These are phyloP conservation scores for Callospermophilus lateralis DNA, from an alignment of 2,113 vertebrate genomes.

Conservation along the genomic window DNA sequence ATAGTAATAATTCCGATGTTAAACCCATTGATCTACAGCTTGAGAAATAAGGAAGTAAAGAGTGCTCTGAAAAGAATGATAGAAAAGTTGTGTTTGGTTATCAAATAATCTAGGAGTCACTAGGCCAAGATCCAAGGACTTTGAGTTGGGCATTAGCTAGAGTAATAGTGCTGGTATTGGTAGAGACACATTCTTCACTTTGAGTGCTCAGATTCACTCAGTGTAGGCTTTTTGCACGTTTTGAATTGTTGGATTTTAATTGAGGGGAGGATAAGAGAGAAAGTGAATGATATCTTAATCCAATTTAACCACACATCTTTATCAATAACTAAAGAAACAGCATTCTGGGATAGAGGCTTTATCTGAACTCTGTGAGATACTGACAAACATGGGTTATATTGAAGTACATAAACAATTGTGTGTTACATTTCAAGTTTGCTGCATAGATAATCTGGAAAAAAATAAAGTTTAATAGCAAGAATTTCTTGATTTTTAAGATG, in stretches of 20 bases:
- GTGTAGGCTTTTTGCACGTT: fast-evolving
- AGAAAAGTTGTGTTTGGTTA: conserved; percentile 17
- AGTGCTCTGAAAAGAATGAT: conserved; percentile 38
- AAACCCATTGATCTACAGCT: conserved; percentile 66
- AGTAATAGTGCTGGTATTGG: background rate
- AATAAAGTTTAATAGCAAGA: background rate
- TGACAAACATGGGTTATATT: background rate
- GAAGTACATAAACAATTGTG: background rate
- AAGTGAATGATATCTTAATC: background rate
- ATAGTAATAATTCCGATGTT: conserved; percentile 70
- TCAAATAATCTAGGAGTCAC: background rate
- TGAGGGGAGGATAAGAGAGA: background rate
- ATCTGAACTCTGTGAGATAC: background rate
- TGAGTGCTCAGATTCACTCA: fast-evolving
- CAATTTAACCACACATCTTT: background rate
- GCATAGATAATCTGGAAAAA: background rate
- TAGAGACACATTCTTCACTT: background rate
- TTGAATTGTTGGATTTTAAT: background rate
- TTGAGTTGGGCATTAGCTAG: background rate
- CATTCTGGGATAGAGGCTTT: fast-evolving
- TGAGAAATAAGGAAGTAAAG: conserved; percentile 72
- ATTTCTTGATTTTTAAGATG: background rate
- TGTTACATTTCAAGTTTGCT: background rate
- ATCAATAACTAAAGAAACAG: background rate
- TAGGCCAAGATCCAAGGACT: background rate